phyloP scores from a whole-genome alignment of 2,113 vertebrate species.

The Hipposideros armiger region DNA sequence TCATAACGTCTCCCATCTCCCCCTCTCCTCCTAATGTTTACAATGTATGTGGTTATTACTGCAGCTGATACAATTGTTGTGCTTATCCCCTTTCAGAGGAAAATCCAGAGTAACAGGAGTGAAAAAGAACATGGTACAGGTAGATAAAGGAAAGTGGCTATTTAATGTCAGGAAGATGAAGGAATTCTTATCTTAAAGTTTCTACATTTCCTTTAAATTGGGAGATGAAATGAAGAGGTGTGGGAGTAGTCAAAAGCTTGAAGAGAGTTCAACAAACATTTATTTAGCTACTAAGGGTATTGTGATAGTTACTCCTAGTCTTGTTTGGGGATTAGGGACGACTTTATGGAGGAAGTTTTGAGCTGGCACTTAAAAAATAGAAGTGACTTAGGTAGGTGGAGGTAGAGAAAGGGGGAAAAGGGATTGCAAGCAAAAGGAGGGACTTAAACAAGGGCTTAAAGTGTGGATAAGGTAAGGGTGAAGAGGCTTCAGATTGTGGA shows the following conservation, averaged over 20 bases:
- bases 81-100: background rate
- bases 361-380: background rate
- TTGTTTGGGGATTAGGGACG: background rate
- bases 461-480: background rate
- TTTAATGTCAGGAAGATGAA: background rate
- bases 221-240: background rate
- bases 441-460: background rate
- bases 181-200: background rate
- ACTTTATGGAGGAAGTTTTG: background rate
- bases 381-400: background rate
- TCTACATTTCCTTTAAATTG: background rate
- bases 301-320: background rate
- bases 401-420: background rate
- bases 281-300: background rate
- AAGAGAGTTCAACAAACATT: background rate
- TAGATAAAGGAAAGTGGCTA: background rate
- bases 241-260: background rate
- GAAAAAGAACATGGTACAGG: background rate
- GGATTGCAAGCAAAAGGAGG: background rate
- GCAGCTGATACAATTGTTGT: background rate
- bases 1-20: background rate
- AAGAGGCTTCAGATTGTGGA: background rate
- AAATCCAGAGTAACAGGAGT: background rate
- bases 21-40: background rate
- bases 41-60: background rate